These are phyloP conservation scores for Sminthurinus signatus DNA, from an alignment of 1,140 invertebrate genomes.

Conservation along the genomic window DNA sequence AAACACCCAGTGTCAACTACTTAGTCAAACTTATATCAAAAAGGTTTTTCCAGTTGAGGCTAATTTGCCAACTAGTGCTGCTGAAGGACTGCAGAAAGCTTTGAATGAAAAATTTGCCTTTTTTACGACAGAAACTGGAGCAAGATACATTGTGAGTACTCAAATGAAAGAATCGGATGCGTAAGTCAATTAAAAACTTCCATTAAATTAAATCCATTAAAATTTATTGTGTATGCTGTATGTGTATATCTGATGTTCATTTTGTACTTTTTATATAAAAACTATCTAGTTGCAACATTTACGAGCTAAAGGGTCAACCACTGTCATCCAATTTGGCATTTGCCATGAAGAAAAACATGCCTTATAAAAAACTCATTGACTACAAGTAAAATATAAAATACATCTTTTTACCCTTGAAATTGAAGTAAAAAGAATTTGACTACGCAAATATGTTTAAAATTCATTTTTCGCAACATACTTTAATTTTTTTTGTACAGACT, in stretches of 20 bases:
- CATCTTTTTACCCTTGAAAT: too few species aligned
- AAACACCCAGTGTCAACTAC: conserved; percentile 15
- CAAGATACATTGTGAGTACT: conserved; percentile 9
- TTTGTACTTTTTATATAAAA: too few species aligned
- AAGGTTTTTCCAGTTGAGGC: not conserved
- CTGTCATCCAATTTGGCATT: conserved; percentile 21
- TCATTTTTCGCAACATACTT: too few species aligned
- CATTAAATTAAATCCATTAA: too few species aligned
- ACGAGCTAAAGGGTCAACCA: conserved; percentile 18
- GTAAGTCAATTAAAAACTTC: too few species aligned
- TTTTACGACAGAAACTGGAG: conserved; percentile 6
- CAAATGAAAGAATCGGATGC: conserved; percentile 4
- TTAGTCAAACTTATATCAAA: conserved; percentile 6
- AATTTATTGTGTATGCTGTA: too few species aligned
- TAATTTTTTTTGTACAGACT: too few species aligned
- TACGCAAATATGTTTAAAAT: too few species aligned
- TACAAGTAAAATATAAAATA: not conserved
- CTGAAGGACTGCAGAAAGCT: conserved; percentile 15
- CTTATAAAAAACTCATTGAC: not conserved
- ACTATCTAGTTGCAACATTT: conserved; percentile 14
- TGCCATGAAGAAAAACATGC: conserved; percentile 1
- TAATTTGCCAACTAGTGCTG: conserved; percentile 6
- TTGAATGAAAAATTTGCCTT: conserved; percentile 24
- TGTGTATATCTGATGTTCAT: too few species aligned
- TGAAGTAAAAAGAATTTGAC: not conserved